Base-by-base conservation (phyloP, 2,113 vertebrate species). In the Dasypus novemcinctus region DNA sequence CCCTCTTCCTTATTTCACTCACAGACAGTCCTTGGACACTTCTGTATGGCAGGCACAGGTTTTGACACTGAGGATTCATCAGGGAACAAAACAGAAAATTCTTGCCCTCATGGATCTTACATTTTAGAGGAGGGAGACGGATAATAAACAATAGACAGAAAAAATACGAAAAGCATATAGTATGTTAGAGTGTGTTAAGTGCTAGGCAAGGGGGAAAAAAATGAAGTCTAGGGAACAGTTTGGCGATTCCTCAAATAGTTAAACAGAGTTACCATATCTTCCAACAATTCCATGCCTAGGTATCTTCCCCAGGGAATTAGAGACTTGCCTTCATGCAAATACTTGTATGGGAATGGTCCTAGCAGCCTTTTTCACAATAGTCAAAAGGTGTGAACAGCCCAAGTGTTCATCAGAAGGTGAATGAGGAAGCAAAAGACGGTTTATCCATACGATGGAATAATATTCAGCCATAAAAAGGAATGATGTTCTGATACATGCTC, bases 391-490 rank as follows among this genome's bases (percentile, higher is more conserved):
- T 12, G n/a, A 88, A 36, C 11, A 68, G 1, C 31, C n/a, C 46
- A 79, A 36, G 76, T 88, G 29, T 21, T 14, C 38, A 61, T 49
- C 21, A 74, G 0, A 75, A n/a, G 80, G 68, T 31, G 21, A 94
- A 75, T 76, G 21, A 33, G 66, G 74, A 31, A 27, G 85, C 36
- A 89, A 79, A 90, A 54, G 61, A 11, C 75, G 23, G 29, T 74
- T 63, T 86, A 36, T 86, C 43, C 36, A 52, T 27, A 29, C n/a
- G 4, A 54, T 27, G 81, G 49, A 52, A 61, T 82, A 54, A 90
- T 90, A 85, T 81, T 94, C 25, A 81, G n/a, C n/a, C 49, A 84
- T 27, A 43, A 79, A 93, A 68, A 54, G n/a, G 57, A 87, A 43
- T 86, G 46, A 72, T 78, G 15, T 66, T 29, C 33, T 57, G 41